Percentiles rank a stretch among this genome's conserved stretches.
phyloP scores from a whole-genome alignment of 2,888 invertebrate genomes.

The Ophioninae sp. region DNA sequence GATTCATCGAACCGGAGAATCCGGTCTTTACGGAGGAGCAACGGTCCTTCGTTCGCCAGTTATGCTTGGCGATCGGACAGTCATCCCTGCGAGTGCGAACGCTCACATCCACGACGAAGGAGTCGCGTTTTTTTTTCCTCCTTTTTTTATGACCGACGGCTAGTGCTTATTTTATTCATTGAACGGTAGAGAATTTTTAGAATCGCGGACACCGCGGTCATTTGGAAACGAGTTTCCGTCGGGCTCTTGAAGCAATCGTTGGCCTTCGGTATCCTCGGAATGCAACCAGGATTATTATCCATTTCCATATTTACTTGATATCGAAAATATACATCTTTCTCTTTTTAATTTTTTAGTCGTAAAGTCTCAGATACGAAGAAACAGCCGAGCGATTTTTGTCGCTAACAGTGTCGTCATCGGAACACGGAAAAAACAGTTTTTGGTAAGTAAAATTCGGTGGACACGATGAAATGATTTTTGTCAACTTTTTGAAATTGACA shows the following conservation, averaged over 20 bases:
- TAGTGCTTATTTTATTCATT: not conserved
- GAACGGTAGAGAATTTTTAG: not conserved
- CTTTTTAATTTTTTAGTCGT: not conserved
- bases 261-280: not conserved
- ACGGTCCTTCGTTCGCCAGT: slow-evolving; percentile 10
- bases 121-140: not conserved
- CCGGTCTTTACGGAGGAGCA: slow-evolving; percentile 50
- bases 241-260: not conserved
- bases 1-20: slow-evolving; percentile 61
- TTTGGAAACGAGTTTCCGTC: not conserved
- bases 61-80: not conserved
- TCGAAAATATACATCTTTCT: not conserved
- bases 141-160: not conserved
- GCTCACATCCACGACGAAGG: not conserved
- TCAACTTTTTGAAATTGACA: too few species aligned
- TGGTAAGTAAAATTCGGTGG: not conserved
- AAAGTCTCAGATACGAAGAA: not conserved
- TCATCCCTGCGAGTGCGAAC: not conserved
- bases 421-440: not conserved
- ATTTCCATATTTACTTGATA: not conserved
- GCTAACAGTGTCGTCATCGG: too few species aligned
- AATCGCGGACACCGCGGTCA: not conserved
- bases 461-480: too few species aligned
- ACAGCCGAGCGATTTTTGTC: not conserved
- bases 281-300: not conserved